Base-by-base conservation (phyloP, 2,113 vertebrate genomes). In the Pheucticus melanocephalus region DNA sequence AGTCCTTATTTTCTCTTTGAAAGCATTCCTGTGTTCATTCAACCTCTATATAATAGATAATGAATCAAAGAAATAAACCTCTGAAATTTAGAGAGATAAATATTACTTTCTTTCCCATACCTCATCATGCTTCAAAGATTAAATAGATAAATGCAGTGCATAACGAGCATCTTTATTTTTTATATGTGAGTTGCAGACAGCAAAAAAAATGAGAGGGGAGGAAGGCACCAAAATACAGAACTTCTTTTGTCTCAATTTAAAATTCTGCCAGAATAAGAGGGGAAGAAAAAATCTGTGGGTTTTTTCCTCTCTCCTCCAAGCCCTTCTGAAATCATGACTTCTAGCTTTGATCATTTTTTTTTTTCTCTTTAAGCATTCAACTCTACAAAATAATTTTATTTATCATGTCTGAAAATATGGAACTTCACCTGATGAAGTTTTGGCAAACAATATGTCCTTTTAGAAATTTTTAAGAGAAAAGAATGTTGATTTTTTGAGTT, bases 41-140 rank as follows among this genome's bases (percentile, higher is more conserved):
- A 61, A 37, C 6, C 15, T 83, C 22, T 61, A 23, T 11, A 8
- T 56, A 68, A 65, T 18, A 88, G 77, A 82, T 27, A 86, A 80
- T 53, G 31, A 68, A 60, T 40, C 37, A 80, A 92, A 88, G 27
- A 65, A 94, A 75, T 24, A 75, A 68, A 60, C 10, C 33, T 79
- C 48, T 76, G 51, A 82, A 90, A 72, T 79, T 60, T 68, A 79
- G 27, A 75, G 79, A 75, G 10, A 48, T 13, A 72, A 87, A 42
- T 54, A 50, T 9, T 5, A 60, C 6, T 75, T 85, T 80, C 9
- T 71, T 79, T 11, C 31, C 6, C 9, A 37, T 45, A 47, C 6
- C 2, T 72, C 17, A 56, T 24, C 27, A 68, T 0, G 0, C 45
- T 83, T 71, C 37, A 53, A 69, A 68, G n/a, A 77, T 59, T 53